A percentile compares a stretch with the other conserved stretches of the same genome.
phyloP scores from a whole-genome alignment of 2,113 vertebrate species.

The Lanius ludovicianus region DNA sequence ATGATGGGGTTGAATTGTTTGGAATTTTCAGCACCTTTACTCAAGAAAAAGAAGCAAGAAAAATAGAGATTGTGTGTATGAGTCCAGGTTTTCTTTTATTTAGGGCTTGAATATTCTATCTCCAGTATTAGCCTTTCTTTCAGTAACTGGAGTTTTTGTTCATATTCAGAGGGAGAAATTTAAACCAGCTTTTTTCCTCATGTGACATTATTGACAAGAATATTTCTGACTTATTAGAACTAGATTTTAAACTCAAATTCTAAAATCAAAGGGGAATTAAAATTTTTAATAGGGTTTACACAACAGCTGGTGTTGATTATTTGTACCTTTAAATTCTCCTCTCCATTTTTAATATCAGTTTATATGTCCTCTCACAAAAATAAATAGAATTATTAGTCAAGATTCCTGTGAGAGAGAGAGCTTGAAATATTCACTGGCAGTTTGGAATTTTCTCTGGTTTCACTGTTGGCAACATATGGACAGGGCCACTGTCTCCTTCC shows the following conservation, averaged over 20 bases:
- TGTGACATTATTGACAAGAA: not conserved
- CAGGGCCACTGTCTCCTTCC: not conserved
- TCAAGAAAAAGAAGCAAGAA: not conserved
- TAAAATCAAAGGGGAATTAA: not conserved
- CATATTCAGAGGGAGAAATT: not conserved
- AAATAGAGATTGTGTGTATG: not conserved
- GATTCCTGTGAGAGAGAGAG: not conserved
- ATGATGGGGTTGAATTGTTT: not conserved
- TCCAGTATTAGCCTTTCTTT: not conserved
- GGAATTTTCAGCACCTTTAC: not conserved
- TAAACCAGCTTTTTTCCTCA: not conserved
- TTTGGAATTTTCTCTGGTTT: not conserved
- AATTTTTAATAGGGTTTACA: not conserved
- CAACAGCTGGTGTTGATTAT: not conserved
- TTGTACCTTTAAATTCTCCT: not conserved
- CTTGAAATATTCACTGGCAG: not conserved
- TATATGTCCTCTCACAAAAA: not conserved
- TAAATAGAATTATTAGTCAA: not conserved
- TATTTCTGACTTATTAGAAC: not conserved
- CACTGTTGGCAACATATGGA: not conserved
- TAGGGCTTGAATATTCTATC: not conserved
- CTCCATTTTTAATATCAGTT: not conserved
- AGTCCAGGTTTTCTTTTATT: not conserved
- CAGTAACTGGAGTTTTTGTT: not conserved
- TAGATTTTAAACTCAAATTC: not conserved